Evolutionary conservation across 2,797 vertebrate species (phyloP), one percentile per base, ranked within the genome.

Genomic region (Sitta carolinensis): DNA sequence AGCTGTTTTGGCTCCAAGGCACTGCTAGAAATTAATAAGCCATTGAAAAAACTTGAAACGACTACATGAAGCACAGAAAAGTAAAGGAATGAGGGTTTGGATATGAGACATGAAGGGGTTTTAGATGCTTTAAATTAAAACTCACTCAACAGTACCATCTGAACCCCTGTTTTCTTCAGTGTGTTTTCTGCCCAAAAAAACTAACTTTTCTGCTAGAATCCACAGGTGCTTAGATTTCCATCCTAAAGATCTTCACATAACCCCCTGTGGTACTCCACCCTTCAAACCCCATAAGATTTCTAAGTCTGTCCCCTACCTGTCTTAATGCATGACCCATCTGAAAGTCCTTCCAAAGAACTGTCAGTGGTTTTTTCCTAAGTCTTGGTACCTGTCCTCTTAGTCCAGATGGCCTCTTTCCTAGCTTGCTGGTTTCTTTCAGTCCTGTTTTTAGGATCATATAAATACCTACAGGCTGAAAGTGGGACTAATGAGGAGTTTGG

Each of bases 1-100:
- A 84, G 90, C 40, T 90, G 69, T 13, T 88, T 84, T 67, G 55
- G 59, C 82, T 89, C 45, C 36, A 54, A 91, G 78, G 67, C 63
- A 69, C 67, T 55, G 67, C 30, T 82, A 76, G 43, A 92, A 91
- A 87, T 69, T 87, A 87, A 47, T 64, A 89, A 92, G 58, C 9
- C 34, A 51, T 80, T 94, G 89, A 79, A 30, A 83, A 81, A 82
- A 82, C n/a, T 80, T 79, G 78, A 91, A 92, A 84, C 45, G 10
- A 85, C 62, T 93, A 45, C 64, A 85, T 9, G 26, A 82, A 87
- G 45, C 27, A 27, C 25, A 73, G 66, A n/a, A 16, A 15, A 78
- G 25, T 45, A 81, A 69, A 64, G 16, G 18, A 61, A 55, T 3
- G 2, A 27, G 29, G 6, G 0, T 32, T 55, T n/a, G 16, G n/a